Percentiles rank a stretch among this genome's conserved stretches.
Conservation (phyloP, 2,888 invertebrate genomes). For the Parapristionchus giblindavisi region DNA sequence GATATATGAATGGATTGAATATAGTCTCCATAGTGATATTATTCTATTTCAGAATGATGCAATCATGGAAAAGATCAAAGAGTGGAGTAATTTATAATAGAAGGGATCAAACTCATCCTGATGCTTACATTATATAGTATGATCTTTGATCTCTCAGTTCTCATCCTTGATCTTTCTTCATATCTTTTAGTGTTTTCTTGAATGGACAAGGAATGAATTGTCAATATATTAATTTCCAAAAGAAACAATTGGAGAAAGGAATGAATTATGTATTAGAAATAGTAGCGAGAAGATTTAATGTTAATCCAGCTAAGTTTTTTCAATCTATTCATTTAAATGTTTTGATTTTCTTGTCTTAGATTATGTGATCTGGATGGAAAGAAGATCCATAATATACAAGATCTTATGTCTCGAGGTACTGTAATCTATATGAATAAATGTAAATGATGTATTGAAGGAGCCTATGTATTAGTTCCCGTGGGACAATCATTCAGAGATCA, state of each 20-base stretch:
- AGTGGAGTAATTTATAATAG: constrained; percentile 60
- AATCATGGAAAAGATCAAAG: constrained; percentile 43
- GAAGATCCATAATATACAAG: constrained; percentile 53
- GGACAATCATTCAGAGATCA: constrained; percentile 63
- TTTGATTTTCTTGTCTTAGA: constrained; percentile 39
- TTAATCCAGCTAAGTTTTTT: constrained; percentile 54
- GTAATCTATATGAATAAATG: neutral
- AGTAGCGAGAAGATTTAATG: constrained; percentile 56
- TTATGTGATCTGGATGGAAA: constrained; percentile 62
- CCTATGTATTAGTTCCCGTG: constrained; percentile 61
- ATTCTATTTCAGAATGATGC: constrained; percentile 37
- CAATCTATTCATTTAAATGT: neutral
- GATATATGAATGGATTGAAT: neutral
- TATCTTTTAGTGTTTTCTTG: constrained; percentile 57
- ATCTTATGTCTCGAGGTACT: constrained; percentile 59
- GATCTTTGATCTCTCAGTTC: constrained; percentile 8
- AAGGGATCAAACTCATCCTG: constrained; percentile 61
- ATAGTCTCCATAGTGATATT: too few relatives aligned
- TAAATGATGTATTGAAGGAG: constrained; percentile 38
- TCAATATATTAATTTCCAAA: constrained; percentile 59
- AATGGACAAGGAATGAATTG: constrained; percentile 65
- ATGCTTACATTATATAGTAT: constrained; percentile 63
- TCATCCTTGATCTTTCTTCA: constrained; percentile 39
- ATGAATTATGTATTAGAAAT: constrained; percentile 60
- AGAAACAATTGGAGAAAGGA: constrained; percentile 62